phyloP scores from a whole-genome alignment of 2,797 vertebrate species.

The Chaetodon trifasciatus region DNA sequence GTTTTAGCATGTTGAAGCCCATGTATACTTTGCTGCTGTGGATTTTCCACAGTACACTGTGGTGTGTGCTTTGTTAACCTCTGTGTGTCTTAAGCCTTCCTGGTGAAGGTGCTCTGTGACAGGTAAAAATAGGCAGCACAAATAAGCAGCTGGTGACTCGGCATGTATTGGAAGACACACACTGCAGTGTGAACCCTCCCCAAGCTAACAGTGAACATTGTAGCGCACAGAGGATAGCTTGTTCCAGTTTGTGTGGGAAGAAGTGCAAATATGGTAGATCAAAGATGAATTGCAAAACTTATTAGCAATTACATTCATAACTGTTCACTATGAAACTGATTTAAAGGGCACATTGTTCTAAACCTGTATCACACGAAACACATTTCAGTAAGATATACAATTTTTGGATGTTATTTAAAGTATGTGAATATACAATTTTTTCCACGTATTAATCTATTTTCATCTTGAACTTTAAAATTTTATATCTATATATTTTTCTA shows the following conservation, averaged over 20 bases:
- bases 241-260: not conserved
- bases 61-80: slow-evolving; percentile 1
- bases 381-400: not conserved
- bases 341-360: not conserved
- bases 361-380: not conserved
- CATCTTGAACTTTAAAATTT: no score
- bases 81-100: not conserved
- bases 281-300: not conserved
- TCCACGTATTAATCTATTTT: no score
- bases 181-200: not conserved
- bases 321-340: not conserved
- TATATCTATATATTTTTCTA: not conserved
- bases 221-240: not conserved
- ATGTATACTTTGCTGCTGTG: not conserved
- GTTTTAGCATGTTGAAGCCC: not conserved
- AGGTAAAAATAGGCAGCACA: slow-evolving; percentile 33
- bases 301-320: not conserved
- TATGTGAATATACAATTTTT: no score
- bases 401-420: no score
- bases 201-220: not conserved
- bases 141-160: slow-evolving; percentile 35
- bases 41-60: not conserved
- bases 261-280: not conserved
- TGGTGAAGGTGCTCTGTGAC: slow-evolving; percentile 10
- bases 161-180: slow-evolving; percentile 9